A percentile compares a stretch with the other conserved stretches of the same genome.
Evolutionary conservation across 2,888 invertebrate species (phyloP).

Genomic region (Petrolisthes manimaculis): DNA sequence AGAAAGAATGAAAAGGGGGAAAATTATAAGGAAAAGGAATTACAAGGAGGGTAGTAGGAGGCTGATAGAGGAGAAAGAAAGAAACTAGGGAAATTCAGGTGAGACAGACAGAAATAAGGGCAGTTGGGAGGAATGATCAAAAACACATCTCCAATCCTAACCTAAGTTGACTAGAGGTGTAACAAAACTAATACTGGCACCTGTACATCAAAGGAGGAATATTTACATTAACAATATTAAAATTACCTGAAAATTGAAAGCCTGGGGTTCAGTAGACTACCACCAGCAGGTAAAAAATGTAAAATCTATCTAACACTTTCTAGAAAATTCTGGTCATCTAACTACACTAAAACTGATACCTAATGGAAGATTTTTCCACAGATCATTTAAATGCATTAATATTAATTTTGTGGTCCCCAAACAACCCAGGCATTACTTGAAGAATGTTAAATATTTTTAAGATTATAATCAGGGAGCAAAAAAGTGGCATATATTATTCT

Average conservation of each 20-base stretch:
- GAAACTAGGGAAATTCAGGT: no score
- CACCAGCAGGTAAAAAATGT: conserved; percentile 33
- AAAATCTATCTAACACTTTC: conserved; percentile 36
- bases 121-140: no score
- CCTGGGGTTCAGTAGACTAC: conserved; percentile 51
- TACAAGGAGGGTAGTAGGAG: no score
- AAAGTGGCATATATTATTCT: conserved; percentile 5
- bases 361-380: conserved; percentile 39
- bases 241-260: conserved; percentile 58
- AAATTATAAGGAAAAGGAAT: no score
- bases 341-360: conserved; percentile 46
- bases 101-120: no score
- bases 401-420: conserved; percentile 59
- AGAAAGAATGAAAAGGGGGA: no score
- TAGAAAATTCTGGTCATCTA: conserved; percentile 36
- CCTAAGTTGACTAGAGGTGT: no score
- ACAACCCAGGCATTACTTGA: conserved; percentile 45
- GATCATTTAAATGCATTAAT: conserved; percentile 29
- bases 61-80: no score
- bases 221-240: conserved; percentile 45
- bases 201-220: conserved; percentile 29
- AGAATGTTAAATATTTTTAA: conserved; percentile 6
- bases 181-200: no score
- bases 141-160: no score
- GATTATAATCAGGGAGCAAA: conserved; percentile 19